These are phyloP conservation scores for Leuctra nigra DNA, from an alignment of 2,888 invertebrate species.

Conservation along the genomic window DNA sequence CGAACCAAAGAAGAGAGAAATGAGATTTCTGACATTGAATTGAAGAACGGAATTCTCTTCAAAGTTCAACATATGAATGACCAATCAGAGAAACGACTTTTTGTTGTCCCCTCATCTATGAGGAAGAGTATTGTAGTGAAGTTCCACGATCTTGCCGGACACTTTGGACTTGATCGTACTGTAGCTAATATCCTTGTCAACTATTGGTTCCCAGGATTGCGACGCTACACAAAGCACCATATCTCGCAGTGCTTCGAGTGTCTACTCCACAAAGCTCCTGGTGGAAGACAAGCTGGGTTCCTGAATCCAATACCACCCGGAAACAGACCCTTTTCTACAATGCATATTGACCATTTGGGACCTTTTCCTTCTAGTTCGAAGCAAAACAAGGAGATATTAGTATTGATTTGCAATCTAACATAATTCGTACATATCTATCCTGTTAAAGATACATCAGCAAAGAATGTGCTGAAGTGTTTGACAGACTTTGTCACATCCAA, in stretches of 20 bases:
- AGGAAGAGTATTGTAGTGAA: no score
- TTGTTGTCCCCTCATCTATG: no score
- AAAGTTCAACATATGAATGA: no score
- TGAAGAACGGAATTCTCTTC: no score
- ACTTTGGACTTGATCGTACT: neutral
- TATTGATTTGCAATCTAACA: neutral
- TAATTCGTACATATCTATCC: neutral
- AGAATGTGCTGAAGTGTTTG: neutral
- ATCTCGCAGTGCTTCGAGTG: slow-evolving; percentile 5
- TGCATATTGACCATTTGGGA: neutral
- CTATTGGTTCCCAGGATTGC: neutral
- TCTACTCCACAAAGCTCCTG: slow-evolving; percentile 32
- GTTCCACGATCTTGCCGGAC: no score
- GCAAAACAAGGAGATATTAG: neutral
- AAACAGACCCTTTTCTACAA: neutral
- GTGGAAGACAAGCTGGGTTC: neutral
- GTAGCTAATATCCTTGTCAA: neutral
- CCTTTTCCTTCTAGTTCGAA: neutral
- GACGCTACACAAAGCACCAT: neutral
- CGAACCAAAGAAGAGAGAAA: no score
- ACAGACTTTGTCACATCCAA: neutral
- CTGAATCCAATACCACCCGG: neutral
- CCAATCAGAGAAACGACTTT: no score
- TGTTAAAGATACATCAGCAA: neutral
- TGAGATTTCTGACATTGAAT: no score